Conservation (phyloP, 2,888 invertebrate genomes). For the Boloria selene region DNA sequence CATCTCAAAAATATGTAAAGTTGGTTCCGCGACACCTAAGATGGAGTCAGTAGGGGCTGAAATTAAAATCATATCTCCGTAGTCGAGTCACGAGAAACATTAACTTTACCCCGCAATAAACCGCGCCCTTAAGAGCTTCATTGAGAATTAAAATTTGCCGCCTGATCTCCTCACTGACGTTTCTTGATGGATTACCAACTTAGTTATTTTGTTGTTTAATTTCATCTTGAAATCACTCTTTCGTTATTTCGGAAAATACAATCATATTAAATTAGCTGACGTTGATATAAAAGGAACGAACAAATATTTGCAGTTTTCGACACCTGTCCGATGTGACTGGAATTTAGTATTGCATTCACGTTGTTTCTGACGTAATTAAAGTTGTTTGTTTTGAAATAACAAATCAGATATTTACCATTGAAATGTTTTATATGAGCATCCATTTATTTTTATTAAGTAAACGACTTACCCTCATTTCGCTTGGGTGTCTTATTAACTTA, state of each 20-base stretch:
- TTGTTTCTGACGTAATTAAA: slow-evolving; percentile 17
- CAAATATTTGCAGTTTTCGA: slow-evolving; percentile 26
- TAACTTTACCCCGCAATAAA: slow-evolving; percentile 76
- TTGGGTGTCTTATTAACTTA: no score
- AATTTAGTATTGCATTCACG: slow-evolving; percentile 15
- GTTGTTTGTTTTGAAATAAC: slow-evolving; percentile 14
- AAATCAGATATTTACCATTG: background rate
- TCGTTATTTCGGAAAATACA: slow-evolving; percentile 41
- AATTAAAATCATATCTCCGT: slow-evolving; percentile 80
- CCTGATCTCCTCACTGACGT: slow-evolving; percentile 75
- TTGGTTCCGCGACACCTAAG: slow-evolving; percentile 59
- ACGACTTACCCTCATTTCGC: no score
- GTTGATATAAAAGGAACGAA: slow-evolving; percentile 26
- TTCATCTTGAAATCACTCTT: slow-evolving; percentile 44
- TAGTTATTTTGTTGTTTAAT: slow-evolving; percentile 53
- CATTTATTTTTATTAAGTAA: no score
- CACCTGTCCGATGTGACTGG: slow-evolving; percentile 25
- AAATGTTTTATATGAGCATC: no score
- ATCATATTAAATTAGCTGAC: slow-evolving; percentile 38
- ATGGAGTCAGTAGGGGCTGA: slow-evolving; percentile 60
- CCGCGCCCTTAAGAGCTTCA: slow-evolving; percentile 75
- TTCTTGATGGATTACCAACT: slow-evolving; percentile 75
- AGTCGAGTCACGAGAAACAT: slow-evolving; percentile 81
- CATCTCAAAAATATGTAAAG: slow-evolving; percentile 77
- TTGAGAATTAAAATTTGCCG: slow-evolving; percentile 81